These are phyloP conservation scores for Cantharis flavilabris DNA, from an alignment of 2,888 invertebrate species.

Conservation along the genomic window DNA sequence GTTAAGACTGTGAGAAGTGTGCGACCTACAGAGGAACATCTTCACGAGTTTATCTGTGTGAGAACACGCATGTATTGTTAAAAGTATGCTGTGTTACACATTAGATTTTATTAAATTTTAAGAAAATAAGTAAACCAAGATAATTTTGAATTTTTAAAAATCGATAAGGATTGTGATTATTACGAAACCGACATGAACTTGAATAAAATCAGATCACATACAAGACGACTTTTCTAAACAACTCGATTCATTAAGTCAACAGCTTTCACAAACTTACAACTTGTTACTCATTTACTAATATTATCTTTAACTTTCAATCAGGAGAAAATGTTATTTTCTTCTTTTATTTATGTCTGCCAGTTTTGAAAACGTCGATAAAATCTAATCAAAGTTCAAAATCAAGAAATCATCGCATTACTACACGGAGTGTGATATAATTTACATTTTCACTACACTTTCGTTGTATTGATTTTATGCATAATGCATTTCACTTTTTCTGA, in stretches of 20 bases:
- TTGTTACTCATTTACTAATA: neutral
- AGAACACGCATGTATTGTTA: neutral
- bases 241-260: neutral
- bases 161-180: neutral
- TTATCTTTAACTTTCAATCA: slow-evolving; percentile 1
- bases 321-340: neutral
- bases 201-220: neutral
- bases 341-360: neutral
- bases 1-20: slow-evolving; percentile 38
- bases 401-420: neutral
- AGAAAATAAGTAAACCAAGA: neutral
- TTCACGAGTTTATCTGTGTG: neutral
- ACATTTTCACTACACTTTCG: neutral
- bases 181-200: neutral
- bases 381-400: neutral
- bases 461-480: neutral
- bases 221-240: neutral
- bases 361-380: neutral
- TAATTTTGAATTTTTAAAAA: neutral
- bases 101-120: neutral
- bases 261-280: neutral
- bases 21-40: slow-evolving; percentile 34
- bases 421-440: neutral
- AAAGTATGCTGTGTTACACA: neutral
- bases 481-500: neutral